phyloP scores from a whole-genome alignment of 2,113 vertebrate species.

The Sebastes fasciatus region DNA sequence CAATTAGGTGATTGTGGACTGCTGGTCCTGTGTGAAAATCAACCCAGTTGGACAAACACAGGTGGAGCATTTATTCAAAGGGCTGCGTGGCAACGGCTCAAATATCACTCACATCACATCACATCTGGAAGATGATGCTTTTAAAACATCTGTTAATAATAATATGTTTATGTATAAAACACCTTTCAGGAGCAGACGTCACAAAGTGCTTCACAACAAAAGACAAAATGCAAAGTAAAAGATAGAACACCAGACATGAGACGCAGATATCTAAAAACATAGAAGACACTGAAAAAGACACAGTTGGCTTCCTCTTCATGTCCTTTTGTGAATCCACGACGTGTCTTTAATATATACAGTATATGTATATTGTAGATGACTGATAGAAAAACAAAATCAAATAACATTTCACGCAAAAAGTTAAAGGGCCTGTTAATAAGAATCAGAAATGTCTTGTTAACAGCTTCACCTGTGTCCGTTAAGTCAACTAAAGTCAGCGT shows the following conservation, averaged over 20 bases:
- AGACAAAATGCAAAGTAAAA: too few species aligned
- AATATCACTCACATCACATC: background rate
- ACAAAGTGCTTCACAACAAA: too few species aligned
- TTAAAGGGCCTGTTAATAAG: too few species aligned
- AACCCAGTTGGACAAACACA: constrained; percentile 23
- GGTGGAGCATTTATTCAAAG: constrained; percentile 19
- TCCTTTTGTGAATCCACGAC: background rate
- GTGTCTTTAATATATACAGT: background rate
- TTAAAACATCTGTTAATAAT: background rate
- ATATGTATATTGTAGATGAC: background rate
- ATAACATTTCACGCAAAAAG: background rate
- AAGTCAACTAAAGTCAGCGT: too few species aligned
- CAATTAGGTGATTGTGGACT: constrained; percentile 52
- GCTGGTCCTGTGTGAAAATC: constrained; percentile 52
- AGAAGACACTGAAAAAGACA: too few species aligned
- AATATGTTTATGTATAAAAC: too few species aligned
- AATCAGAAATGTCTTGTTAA: too few species aligned
- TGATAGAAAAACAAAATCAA: background rate
- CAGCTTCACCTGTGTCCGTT: too few species aligned
- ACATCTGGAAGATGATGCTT: background rate
- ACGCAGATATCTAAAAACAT: too few species aligned
- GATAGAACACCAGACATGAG: too few species aligned
- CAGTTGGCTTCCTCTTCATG: background rate
- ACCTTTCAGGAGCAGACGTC: too few species aligned
- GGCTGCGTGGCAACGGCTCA: background rate